Conservation (phyloP, 1,140 invertebrate species). For the Idris sp. region DNA sequence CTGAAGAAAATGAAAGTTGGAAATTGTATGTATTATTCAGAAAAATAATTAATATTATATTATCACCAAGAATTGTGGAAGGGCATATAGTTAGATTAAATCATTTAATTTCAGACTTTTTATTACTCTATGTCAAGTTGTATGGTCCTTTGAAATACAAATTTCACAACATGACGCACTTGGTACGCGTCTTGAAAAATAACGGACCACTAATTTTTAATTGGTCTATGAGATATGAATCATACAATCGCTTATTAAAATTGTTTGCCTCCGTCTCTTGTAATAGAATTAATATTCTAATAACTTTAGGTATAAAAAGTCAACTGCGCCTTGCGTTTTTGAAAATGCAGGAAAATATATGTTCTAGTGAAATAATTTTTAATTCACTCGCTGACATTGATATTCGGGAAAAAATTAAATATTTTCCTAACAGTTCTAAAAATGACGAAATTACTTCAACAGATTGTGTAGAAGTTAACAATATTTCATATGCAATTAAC, state of each 20-base stretch:
- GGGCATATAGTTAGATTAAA: constrained; percentile 10
- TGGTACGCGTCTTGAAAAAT: constrained; percentile 16
- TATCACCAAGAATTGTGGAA: constrained; percentile 20
- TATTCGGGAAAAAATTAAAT: constrained; percentile 14
- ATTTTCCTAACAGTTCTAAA: constrained; percentile 16
- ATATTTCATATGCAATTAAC: constrained; percentile 27
- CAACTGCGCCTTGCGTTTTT: constrained; percentile 32
- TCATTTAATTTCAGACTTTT: constrained; percentile 33
- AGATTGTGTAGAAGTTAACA: constrained; percentile 10
- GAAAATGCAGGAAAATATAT: constrained; percentile 30
- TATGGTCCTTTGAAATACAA: constrained; percentile 39
- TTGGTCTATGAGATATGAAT: constrained; percentile 53
- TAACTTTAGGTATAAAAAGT: constrained; percentile 35
- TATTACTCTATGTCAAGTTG: constrained; percentile 26
- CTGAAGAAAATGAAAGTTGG: constrained; percentile 18
- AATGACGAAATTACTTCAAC: constrained; percentile 22
- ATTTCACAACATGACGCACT: constrained; percentile 49
- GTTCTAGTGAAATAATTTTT: constrained; percentile 19
- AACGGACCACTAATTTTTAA: constrained; percentile 37
- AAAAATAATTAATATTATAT: constrained; percentile 17
- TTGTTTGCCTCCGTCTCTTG: too few species aligned
- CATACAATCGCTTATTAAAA: too few species aligned
- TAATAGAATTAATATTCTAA: constrained; percentile 44
- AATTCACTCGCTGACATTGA: constrained; percentile 5
- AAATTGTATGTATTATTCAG: constrained; percentile 15